Evolutionary conservation across 2,888 invertebrate genomes (phyloP).

Genomic region (Hetaerina titia): DNA sequence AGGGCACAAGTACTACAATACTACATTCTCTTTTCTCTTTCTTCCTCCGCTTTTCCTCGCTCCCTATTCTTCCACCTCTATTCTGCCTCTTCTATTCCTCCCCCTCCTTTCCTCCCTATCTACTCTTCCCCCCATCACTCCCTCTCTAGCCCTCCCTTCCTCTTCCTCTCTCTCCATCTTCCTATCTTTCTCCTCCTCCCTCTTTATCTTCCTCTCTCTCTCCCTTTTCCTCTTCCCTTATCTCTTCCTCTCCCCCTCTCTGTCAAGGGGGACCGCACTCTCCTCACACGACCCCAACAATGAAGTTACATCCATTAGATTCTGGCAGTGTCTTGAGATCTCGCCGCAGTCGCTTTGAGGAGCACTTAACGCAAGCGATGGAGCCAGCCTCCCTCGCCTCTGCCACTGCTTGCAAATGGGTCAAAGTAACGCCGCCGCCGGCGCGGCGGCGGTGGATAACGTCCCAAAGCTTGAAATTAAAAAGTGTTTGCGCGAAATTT

Average conservation of each 20-base stretch:
- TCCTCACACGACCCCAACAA: neutral
- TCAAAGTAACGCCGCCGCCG: neutral
- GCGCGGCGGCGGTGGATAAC: neutral
- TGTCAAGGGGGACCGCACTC: neutral
- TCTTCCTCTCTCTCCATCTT: neutral
- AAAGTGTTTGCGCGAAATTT: neutral
- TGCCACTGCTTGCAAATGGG: slow-evolving; percentile 32
- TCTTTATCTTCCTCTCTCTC: neutral
- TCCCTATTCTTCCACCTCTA: neutral
- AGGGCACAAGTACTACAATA: too few species aligned
- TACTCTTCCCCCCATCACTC: neutral
- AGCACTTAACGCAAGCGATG: neutral
- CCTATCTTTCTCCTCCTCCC: neutral
- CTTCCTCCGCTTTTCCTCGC: neutral
- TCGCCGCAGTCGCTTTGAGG: neutral
- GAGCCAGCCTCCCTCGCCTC: neutral
- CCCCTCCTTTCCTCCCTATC: neutral
- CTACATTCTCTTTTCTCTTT: too few species aligned
- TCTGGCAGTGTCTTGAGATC: slow-evolving; percentile 19
- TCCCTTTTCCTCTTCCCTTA: neutral
- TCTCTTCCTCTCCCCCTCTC: neutral
- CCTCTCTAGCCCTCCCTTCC: neutral
- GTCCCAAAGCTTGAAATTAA: slow-evolving; percentile 14
- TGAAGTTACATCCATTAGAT: slow-evolving; percentile 21
- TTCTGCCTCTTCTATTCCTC: neutral